Evolutionary conservation across 1,140 invertebrate species (phyloP).

Genomic region (Aphidius ervi): DNA sequence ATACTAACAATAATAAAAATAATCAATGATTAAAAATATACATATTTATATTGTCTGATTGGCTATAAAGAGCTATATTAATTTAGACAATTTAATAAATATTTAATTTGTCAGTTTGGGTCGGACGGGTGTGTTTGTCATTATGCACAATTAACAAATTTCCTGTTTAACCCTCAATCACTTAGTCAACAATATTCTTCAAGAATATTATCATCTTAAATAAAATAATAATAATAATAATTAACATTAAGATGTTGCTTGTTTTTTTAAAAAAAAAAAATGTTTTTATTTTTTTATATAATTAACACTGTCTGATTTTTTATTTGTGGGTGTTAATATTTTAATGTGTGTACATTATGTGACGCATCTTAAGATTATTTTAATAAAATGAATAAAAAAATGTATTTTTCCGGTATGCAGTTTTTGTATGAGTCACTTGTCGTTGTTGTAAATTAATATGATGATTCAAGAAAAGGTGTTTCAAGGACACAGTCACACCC

Average conservation of each 20-base stretch:
- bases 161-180: constrained; percentile 4
- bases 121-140: background rate
- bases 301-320: background rate
- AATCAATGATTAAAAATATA: background rate
- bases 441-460: constrained; percentile 8
- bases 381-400: no score
- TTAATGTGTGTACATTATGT: no score
- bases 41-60: background rate
- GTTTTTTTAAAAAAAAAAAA: background rate
- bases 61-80: background rate
- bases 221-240: no score
- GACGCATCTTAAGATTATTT: no score
- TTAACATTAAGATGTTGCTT: background rate
- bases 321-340: no score
- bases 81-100: background rate
- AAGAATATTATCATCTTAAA: no score
- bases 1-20: background rate
- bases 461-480: background rate
- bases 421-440: constrained; percentile 1
- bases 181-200: background rate
- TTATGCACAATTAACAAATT: constrained; percentile 20
- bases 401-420: background rate
- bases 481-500: constrained; percentile 13
- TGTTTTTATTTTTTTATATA: background rate
- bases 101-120: constrained; percentile 2